Evolutionary conservation across 2,113 vertebrate species (phyloP), one percentile per base, ranked within the genome.

Genomic region (Tauraco erythrolophus): DNA sequence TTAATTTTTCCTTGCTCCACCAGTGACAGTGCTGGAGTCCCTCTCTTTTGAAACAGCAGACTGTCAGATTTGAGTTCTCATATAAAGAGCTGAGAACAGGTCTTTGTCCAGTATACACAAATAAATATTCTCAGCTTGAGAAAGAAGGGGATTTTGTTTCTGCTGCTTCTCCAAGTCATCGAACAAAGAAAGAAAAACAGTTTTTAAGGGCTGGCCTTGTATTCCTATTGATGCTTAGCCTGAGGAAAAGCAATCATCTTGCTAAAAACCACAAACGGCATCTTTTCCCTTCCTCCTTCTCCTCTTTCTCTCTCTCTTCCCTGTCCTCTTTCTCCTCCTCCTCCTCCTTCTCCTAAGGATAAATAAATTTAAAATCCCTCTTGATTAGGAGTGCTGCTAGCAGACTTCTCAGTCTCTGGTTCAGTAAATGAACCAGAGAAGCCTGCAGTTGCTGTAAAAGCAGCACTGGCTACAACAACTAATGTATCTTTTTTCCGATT

Each of bases 401-500:
- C 70, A 91, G 61, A 50, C 41, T 91, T 87, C 41, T 21, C 57
- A 72, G n/a, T 77, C 60, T 90, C 64, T 78, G 75, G 35, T 88
- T 96, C 33, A 71, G 75, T 71, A 96, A 96, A 84, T 81, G 89
- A 95, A 88, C 56, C 69, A 90, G 64, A 88, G 82, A 84, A 94
- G 19, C 35, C 79, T 81, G 51, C 56, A 78, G 75, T 30, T 90
- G 43, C 92, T 94, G 33, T 93, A 82, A 88, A 93, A 85, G 33
- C 48, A 93, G 54, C 60, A 64, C 46, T 70, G 50, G 11, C 46
- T 90, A 58, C 9, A 33, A 64, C 48, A 89, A 84, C 60, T 77
- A 83, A 68, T 10, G 16, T 68, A 45, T n/a, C 2, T 89, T 78
- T 88, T 81, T 80, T 37, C 57, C 27, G 71, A 75, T 88, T 95